These are phyloP conservation scores for Diorhabda elongata DNA, from an alignment of 1,140 invertebrate genomes.

Conservation along the genomic window DNA sequence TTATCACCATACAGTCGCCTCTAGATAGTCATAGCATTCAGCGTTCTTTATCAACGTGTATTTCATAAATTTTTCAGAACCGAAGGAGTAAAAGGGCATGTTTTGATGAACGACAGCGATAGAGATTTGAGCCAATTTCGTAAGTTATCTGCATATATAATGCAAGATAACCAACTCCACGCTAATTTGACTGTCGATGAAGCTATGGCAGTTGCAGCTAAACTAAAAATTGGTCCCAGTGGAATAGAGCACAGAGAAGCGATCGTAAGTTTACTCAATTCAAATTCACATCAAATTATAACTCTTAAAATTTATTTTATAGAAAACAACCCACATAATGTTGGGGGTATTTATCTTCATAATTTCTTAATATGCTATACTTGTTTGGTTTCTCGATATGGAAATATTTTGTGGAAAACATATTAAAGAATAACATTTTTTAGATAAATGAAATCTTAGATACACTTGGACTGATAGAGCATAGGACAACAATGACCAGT, in stretches of 20 bases:
- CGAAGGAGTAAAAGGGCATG: conserved; percentile 70
- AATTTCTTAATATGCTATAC: no score
- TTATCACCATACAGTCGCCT: no score
- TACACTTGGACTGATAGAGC: conserved; percentile 80
- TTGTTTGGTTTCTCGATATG: no score
- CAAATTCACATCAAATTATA: no score
- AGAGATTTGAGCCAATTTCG: conserved; percentile 85
- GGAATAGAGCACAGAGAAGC: conserved; percentile 71
- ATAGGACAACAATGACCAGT: conserved; percentile 81
- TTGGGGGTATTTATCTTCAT: no score
- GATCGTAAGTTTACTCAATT: conserved; percentile 61
- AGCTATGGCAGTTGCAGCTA: conserved; percentile 88
- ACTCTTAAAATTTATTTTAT: no score
- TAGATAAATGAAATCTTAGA: conserved; percentile 89
- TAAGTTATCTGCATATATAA: conserved; percentile 94
- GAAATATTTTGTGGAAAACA: no score
- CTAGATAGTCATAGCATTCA: no score
- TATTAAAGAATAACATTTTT: conserved; percentile 11
- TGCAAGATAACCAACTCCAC: conserved; percentile 96
- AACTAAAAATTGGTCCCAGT: conserved; percentile 78
- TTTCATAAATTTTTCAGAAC: conserved; percentile 55
- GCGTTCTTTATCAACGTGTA: no score
- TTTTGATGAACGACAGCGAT: conserved; percentile 81
- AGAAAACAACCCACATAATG: no score
- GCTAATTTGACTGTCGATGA: conserved; percentile 90